These are phyloP conservation scores for Anomalospiza imberbis DNA, from an alignment of 2,797 vertebrate species.

Conservation along the genomic window DNA sequence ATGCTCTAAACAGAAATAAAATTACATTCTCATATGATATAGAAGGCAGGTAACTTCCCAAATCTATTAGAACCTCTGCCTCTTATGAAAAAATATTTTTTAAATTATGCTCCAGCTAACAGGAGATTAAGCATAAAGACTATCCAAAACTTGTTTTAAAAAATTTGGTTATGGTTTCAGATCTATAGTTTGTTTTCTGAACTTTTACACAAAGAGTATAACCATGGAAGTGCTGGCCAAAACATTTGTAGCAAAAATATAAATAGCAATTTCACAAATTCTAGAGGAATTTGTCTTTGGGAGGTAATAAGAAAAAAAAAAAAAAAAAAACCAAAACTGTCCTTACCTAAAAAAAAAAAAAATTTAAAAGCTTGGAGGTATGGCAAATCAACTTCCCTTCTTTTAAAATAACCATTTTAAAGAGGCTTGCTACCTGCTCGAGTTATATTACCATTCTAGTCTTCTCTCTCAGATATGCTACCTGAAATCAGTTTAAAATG, in stretches of 20 bases:
- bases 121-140: neutral
- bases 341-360: neutral
- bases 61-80: neutral
- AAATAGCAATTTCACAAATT: neutral
- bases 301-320: neutral
- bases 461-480: neutral
- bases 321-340: neutral
- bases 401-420: neutral
- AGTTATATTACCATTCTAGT: neutral
- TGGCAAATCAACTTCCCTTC: neutral
- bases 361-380: neutral
- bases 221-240: neutral
- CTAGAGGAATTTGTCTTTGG: neutral
- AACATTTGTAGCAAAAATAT: neutral
- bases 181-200: neutral
- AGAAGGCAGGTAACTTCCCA: neutral
- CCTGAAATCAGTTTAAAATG: neutral
- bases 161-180: neutral
- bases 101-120: neutral
- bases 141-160: neutral
- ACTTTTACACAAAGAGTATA: neutral
- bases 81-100: neutral
- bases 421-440: neutral
- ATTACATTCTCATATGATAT: neutral
- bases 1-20: neutral